Evolutionary conservation across 2,888 invertebrate species (phyloP).

Genomic region (Acleris sparsana): DNA sequence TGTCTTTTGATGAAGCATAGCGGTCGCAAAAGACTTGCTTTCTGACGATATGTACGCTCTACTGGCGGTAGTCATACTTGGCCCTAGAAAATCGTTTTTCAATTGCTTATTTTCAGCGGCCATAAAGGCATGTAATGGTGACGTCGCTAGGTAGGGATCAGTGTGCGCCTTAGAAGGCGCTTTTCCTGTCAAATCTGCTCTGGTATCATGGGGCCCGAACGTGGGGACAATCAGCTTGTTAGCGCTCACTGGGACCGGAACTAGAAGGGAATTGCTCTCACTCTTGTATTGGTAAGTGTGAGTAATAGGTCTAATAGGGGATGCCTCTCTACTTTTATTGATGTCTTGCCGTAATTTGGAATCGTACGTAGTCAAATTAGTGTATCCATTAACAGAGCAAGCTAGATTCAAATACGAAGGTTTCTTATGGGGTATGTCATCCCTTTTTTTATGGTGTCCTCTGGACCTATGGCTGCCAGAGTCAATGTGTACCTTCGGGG

Average conservation of each 20-base stretch:
- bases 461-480: constrained; percentile 68
- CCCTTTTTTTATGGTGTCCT: constrained; percentile 69
- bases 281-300: constrained; percentile 75
- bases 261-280: constrained; percentile 72
- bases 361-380: constrained; percentile 93
- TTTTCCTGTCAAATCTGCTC: constrained; percentile 74
- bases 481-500: constrained; percentile 70
- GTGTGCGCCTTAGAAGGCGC: constrained; percentile 82
- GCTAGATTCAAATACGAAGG: constrained; percentile 95
- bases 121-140: constrained; percentile 75
- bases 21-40: constrained; percentile 71
- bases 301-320: constrained; percentile 86
- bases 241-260: constrained; percentile 76
- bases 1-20: constrained; percentile 70
- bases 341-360: constrained; percentile 90
- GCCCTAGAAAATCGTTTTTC: constrained; percentile 78
- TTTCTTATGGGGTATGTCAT: constrained; percentile 84
- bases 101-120: constrained; percentile 78
- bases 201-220: constrained; percentile 76
- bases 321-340: constrained; percentile 88
- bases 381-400: constrained; percentile 95
- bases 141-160: constrained; percentile 70
- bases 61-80: constrained; percentile 74
- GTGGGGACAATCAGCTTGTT: constrained; percentile 84
- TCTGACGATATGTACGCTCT: constrained; percentile 71